Evolutionary conservation across 2,888 invertebrate genomes (phyloP).

Genomic region (Perdita meconis): DNA sequence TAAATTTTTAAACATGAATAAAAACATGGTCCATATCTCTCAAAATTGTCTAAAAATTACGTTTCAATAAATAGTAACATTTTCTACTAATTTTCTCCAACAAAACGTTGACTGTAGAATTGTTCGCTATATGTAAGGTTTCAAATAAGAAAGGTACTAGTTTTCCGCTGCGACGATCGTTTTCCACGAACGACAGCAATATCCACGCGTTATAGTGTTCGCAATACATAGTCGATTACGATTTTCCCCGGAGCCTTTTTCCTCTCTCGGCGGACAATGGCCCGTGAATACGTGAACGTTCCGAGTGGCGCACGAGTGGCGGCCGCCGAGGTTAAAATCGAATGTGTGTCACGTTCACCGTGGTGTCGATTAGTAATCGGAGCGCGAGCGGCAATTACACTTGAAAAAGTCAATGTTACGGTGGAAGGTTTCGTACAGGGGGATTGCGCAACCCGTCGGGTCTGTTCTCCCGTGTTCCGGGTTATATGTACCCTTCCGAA

Average conservation of each 20-base stretch:
- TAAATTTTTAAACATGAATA: no score
- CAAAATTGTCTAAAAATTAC: no score
- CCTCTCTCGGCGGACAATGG: slow-evolving; percentile 33
- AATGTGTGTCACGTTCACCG: slow-evolving; percentile 72
- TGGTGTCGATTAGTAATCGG: slow-evolving; percentile 71
- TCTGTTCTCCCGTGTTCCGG: slow-evolving; percentile 35
- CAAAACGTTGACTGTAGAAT: no score
- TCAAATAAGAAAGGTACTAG: neutral
- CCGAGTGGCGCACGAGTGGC: slow-evolving; percentile 33
- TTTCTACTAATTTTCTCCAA: no score
- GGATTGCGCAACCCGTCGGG: slow-evolving; percentile 61
- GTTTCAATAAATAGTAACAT: no score
- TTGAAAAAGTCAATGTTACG: slow-evolving; percentile 74
- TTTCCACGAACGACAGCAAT: slow-evolving; percentile 11
- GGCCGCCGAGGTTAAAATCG: slow-evolving; percentile 60
- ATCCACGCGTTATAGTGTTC: neutral
- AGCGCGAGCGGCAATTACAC: slow-evolving; percentile 67
- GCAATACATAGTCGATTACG: neutral
- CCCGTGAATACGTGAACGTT: slow-evolving; percentile 37
- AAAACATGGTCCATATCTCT: no score
- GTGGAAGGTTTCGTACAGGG: slow-evolving; percentile 59
- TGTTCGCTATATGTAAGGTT: neutral
- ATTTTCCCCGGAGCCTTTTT: slow-evolving; percentile 14
- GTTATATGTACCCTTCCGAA: slow-evolving; percentile 2
- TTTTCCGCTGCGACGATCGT: neutral